phyloP scores from a whole-genome alignment of 2,888 invertebrate species.

The Plusia festucae region DNA sequence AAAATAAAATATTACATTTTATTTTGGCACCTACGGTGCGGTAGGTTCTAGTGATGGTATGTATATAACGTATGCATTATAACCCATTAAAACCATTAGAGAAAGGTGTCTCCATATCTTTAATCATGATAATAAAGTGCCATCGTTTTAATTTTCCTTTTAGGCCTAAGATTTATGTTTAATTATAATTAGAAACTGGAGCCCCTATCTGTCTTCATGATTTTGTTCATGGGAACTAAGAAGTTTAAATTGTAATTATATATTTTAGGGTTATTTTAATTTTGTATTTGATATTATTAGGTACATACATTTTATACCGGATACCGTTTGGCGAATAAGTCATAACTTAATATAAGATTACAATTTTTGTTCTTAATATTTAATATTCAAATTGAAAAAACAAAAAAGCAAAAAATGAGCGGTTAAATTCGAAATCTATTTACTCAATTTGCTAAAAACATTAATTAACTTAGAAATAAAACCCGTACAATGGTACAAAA shows the following conservation, averaged over 20 bases:
- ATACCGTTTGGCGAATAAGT: no score
- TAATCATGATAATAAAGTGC: constrained; percentile 43
- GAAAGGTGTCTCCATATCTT: constrained; percentile 41
- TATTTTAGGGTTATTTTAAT: not conserved
- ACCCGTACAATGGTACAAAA: no score
- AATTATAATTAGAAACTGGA: constrained; percentile 48
- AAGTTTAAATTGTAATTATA: not conserved
- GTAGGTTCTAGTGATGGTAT: no score
- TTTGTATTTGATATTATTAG: not conserved
- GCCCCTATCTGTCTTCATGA: constrained; percentile 25
- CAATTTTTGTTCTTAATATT: no score
- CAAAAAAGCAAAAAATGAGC: no score
- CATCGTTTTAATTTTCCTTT: constrained; percentile 43
- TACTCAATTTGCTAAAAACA: no score
- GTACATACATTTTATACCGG: not conserved
- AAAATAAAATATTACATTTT: no score
- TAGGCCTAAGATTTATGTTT: constrained; percentile 46
- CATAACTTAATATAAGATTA: no score
- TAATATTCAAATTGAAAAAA: no score
- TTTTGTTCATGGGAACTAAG: constrained; percentile 8
- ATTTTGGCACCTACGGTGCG: no score
- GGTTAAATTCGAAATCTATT: no score
- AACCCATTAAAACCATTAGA: constrained; percentile 35
- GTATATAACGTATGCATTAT: constrained; percentile 19
- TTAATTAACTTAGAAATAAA: not conserved